Percentiles rank a stretch among this genome's conserved stretches.
These are phyloP conservation scores for Drosophila virilis DNA, from an alignment of 1,140 invertebrate genomes.

Conservation along the genomic window DNA sequence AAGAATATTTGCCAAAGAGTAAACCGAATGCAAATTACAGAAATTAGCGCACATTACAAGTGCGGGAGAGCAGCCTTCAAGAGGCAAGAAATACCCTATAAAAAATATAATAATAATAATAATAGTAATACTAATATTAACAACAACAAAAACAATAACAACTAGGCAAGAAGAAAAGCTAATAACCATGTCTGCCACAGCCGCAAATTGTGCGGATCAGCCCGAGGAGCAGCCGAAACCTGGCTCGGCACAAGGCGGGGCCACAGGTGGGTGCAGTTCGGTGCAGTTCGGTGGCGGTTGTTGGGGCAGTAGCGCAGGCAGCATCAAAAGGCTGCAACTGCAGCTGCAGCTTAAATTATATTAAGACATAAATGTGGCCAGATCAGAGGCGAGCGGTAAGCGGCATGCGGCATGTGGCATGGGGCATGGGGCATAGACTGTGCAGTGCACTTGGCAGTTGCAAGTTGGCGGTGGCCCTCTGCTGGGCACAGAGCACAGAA, in stretches of 20 bases:
- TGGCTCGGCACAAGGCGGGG: not conserved
- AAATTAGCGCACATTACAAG: conserved; percentile 54
- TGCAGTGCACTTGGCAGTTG: conserved; percentile 11
- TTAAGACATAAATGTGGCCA: conserved; percentile 63
- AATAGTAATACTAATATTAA: not conserved
- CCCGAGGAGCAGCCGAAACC: conserved; percentile 17
- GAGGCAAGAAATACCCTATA: not conserved
- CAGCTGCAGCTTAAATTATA: conserved; percentile 47
- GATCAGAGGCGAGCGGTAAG: not conserved
- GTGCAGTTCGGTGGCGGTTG: conserved; percentile 39
- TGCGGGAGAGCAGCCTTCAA: conserved; percentile 2
- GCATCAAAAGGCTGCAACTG: conserved; percentile 24
- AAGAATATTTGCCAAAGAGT: conserved; percentile 33
- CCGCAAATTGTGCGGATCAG: conserved; percentile 39
- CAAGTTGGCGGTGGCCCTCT: conserved; percentile 1
- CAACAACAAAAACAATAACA: not conserved
- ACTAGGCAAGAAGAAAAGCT: not conserved
- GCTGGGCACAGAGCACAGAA: not conserved
- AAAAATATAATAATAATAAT: not conserved
- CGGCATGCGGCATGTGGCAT: no score
- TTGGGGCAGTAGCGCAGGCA: conserved; percentile 30
- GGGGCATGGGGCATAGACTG: not conserved
- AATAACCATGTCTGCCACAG: conserved; percentile 38
- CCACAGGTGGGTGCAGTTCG: conserved; percentile 46
- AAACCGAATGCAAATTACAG: conserved; percentile 41